Evolutionary conservation across 2,113 vertebrate species (phyloP).

Genomic region (Arvicanthis niloticus): DNA sequence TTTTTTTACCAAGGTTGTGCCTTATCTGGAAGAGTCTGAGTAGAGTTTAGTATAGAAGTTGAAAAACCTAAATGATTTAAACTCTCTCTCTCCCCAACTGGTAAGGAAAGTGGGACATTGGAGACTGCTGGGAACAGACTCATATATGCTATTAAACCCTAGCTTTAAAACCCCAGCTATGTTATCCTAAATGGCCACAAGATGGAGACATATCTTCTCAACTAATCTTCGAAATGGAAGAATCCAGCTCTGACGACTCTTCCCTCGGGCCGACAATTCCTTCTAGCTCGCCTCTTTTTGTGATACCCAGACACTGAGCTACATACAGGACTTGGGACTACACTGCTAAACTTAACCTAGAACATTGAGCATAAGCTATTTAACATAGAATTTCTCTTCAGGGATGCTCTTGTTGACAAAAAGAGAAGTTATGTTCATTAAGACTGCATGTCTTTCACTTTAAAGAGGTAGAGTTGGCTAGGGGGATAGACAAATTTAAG

Average conservation of each 20-base stretch:
- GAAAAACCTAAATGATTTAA: neutral
- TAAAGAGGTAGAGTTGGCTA: neutral
- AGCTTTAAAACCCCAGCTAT: neutral
- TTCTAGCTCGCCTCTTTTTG: neutral
- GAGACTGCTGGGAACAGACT: neutral
- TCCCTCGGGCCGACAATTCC: neutral
- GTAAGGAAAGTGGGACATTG: too few species aligned
- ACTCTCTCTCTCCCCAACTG: neutral
- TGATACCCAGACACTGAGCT: neutral
- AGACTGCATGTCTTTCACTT: neutral
- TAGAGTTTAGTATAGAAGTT: neutral
- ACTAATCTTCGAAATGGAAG: accelerated
- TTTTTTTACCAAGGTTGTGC: neutral
- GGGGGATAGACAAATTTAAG: neutral
- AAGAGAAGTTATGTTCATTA: neutral
- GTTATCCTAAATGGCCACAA: neutral
- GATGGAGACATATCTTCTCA: neutral
- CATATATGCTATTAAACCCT: neutral
- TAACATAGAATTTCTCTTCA: neutral
- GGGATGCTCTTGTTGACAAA: neutral
- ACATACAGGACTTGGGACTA: neutral
- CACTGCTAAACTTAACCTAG: neutral
- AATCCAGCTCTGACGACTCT: neutral
- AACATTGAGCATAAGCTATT: neutral
- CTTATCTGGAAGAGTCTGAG: neutral